Base-by-base conservation (phyloP, 2,888 invertebrate species). In the Drosophila meridionalis region DNA sequence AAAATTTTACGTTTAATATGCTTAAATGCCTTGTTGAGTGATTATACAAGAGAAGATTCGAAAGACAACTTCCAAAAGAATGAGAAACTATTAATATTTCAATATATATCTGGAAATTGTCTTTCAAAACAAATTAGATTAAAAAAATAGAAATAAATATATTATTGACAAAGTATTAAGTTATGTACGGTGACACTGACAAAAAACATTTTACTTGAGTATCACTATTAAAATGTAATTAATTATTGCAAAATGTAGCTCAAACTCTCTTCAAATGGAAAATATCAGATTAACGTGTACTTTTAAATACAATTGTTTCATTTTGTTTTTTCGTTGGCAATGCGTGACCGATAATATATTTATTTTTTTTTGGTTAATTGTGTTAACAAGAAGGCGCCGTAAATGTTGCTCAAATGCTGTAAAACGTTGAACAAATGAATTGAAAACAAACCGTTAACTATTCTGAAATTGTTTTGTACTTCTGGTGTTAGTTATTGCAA, bases 331-430 rank as follows among this genome's bases (percentile, higher is more conserved):
- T 7, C 14, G 56, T 86, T 82, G 78, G 76, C 79, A 78, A 91
- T 91, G 85, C 87, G 91, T 90, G 91, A 87, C 91, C 91, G 89
- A 89, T 89, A 76, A 20, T 20, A 20, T 20, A 80, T 32, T 32
- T 50, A 20, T 20, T 82, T 32, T 32, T 50, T 9, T 32, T 32
- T 76, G 77, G 74, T 76, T 76, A 74, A 78, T 82, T 80, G 83
- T 73, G 56, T 74, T 66, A 83, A 88, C 81, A 86, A 85, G 75
- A 90, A 85, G 88, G 81, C 85, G 76, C 75, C 78, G 76, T 78
- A 69, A 60, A 69, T 70, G 28, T 82, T 85, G 80, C 80, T 73
- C 38, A 76, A 69, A 83, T 84, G 86, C 71, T 75, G 72, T 60
- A 76, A 75, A 55, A 71, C 77, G 61, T 71, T 60, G 50, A 56